Base-by-base conservation (phyloP, 2,797 vertebrate species). In the Erpetoichthys calabaricus region DNA sequence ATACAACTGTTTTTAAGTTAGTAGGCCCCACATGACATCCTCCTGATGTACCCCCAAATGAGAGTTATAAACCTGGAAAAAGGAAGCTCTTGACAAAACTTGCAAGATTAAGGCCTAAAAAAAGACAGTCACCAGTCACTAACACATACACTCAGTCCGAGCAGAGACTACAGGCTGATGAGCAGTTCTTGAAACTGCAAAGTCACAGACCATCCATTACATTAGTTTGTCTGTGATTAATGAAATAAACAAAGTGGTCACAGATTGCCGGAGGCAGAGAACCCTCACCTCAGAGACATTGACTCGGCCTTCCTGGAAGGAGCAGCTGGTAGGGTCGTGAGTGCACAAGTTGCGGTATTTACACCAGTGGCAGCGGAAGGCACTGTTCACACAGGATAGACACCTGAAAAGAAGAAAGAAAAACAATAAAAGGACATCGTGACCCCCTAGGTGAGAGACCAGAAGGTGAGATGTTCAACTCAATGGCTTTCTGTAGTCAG, bases 281-380 rank as follows among this genome's bases (percentile, higher is more conserved):
- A n/a, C 71, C 47, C 44, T 70, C 78, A 97, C 94, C 92, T 99
- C 95, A 0, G 95, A 95, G 65, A 86, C 57, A 53, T 97, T 97
- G 79, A 99, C 95, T 42, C 94, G 82, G 59, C 96, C 96, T 78
- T 99, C 96, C 73, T 99, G 96, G 73, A 99, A 98, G 63, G 96
- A 98, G 69, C 96, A 99, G 63, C 89, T 97, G 73, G 90, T 93
- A 50, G 95, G 96, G 77, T 99, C 94, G 2, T 99, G 96, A 44
- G 96, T 98, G 62, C 96, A 99, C 63, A 97, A 81, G 82, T 97
- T 95, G 51, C 94, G 84, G 77, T 99, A 99, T 73, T 99, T 99
- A 86, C 96, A 99, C 96, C 96, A 99, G 69, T 97, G 92, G 81
- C 95, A 99, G 70, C 85, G 94, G 79, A 97, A 99, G 56, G 91